phyloP scores from a whole-genome alignment of 2,797 vertebrate species.

The Oreochromis grahami region DNA sequence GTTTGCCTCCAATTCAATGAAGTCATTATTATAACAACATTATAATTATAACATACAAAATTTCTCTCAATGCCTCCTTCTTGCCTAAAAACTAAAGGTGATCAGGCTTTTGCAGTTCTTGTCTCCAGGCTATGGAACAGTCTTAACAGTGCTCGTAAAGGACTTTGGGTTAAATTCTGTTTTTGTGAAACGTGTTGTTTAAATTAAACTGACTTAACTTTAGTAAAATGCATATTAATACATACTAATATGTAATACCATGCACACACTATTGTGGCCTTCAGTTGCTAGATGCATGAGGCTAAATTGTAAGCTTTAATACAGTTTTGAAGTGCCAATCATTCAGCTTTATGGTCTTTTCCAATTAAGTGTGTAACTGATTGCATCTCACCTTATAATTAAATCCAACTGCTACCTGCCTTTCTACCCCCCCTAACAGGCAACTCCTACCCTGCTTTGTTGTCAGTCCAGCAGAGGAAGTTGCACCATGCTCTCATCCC shows the following conservation, averaged over 20 bases:
- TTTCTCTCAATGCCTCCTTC: rapidly evolving
- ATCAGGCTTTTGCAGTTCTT: not conserved
- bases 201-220: not conserved
- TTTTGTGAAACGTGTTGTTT: not conserved
- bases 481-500: constrained; percentile 85
- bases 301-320: not conserved
- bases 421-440: constrained; percentile 56
- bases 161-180: not conserved
- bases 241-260: not conserved
- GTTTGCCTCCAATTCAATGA: not conserved
- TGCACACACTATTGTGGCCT: not conserved
- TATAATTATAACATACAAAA: not conserved
- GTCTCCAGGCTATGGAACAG: not conserved
- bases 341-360: rapidly evolving
- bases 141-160: not conserved
- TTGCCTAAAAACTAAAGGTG: not conserved
- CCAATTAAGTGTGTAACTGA: not conserved
- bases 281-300: not conserved
- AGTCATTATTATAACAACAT: not conserved
- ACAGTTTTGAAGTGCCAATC: not conserved
- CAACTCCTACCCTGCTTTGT: constrained; percentile 57
- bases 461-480: constrained; percentile 74
- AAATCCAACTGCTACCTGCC: not conserved
- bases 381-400: not conserved
- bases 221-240: not conserved